phyloP scores from a whole-genome alignment of 2,113 vertebrate species.

The Callaeas wilsoni region DNA sequence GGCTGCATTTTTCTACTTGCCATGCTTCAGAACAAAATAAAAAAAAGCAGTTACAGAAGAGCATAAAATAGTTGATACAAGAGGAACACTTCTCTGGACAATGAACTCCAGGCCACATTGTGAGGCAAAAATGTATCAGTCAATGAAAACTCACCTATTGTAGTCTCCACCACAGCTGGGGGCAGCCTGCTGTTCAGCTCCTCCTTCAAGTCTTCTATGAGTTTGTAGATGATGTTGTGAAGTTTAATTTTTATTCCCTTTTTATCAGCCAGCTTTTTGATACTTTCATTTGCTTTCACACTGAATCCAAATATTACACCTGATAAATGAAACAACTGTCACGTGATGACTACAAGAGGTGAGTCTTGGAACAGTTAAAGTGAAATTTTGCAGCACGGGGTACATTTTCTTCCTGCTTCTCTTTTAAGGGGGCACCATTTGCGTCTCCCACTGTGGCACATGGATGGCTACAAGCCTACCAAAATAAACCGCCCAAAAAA shows the following conservation, averaged over 20 bases:
- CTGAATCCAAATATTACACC: constrained; percentile 90
- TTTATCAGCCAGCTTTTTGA: constrained; percentile 81
- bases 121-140: neutral
- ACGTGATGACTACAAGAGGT: neutral
- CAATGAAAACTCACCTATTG: constrained; percentile 71
- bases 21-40: neutral
- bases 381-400: neutral
- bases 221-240: constrained; percentile 86
- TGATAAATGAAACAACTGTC: constrained; percentile 34
- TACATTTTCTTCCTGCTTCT: neutral
- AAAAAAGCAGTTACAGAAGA: neutral
- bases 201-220: constrained; percentile 85
- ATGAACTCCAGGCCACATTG: neutral
- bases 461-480: neutral
- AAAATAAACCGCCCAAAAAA: neutral
- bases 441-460: neutral
- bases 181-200: constrained; percentile 82
- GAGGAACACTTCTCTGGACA: neutral
- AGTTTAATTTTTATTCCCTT: constrained; percentile 81
- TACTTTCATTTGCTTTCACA: constrained; percentile 72
- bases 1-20: neutral
- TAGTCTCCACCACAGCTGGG: constrained; percentile 52
- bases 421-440: neutral
- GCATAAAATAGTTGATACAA: neutral
- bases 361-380: neutral